Conservation (phyloP, 2,888 invertebrate species). For the Toxonevra muliebris region DNA sequence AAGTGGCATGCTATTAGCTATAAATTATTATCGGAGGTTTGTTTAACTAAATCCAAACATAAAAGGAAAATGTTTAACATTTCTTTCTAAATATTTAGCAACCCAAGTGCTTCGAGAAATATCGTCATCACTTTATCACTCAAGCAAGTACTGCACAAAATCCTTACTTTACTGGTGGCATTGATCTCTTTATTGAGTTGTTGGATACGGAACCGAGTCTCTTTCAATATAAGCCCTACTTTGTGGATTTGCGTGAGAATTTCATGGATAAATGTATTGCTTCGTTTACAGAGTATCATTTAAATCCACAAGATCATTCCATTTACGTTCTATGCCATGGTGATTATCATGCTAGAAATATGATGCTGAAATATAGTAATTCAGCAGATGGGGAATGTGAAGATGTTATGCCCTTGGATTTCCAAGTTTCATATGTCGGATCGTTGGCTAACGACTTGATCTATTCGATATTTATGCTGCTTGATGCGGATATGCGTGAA, state of each 20-base stretch:
- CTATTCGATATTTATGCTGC: slow-evolving; percentile 46
- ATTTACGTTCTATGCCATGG: slow-evolving; percentile 50
- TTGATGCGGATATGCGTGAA: slow-evolving; percentile 40
- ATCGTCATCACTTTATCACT: background rate
- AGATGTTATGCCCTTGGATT: slow-evolving; percentile 52
- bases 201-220: background rate
- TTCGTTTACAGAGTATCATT: slow-evolving; percentile 1
- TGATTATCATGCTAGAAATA: slow-evolving; percentile 48
- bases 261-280: background rate
- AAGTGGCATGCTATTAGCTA: slow-evolving; percentile 39
- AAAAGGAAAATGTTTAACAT: background rate
- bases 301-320: slow-evolving; percentile 34
- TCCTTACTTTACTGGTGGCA: background rate
- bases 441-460: slow-evolving; percentile 45
- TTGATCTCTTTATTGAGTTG: background rate
- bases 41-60: background rate
- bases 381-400: slow-evolving; percentile 17
- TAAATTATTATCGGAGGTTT: slow-evolving; percentile 33
- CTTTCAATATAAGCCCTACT: background rate
- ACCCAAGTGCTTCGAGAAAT: background rate
- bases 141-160: background rate
- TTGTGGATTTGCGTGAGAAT: background rate
- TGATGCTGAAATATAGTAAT: slow-evolving; percentile 45
- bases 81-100: background rate
- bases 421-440: slow-evolving; percentile 46